phyloP scores from a whole-genome alignment of 2,888 invertebrate genomes.

The Ormyrus labotus region DNA sequence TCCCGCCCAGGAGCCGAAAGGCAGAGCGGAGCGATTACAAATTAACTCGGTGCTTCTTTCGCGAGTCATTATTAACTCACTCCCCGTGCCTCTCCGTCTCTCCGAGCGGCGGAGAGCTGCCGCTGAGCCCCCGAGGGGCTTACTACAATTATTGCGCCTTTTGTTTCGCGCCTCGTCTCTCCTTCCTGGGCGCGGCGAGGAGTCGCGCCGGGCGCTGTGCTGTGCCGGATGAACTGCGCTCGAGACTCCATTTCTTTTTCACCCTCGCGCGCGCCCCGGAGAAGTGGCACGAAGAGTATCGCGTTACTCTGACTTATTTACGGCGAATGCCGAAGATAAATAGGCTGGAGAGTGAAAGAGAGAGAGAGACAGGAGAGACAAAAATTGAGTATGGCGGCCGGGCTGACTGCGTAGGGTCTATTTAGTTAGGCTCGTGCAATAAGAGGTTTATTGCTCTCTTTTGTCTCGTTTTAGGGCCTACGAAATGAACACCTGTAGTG shows the following conservation, averaged over 20 bases:
- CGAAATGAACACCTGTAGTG: slow-evolving; percentile 37
- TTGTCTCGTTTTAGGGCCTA: slow-evolving; percentile 40
- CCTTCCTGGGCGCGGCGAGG: neutral
- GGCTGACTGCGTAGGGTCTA: slow-evolving; percentile 1
- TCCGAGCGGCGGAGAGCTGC: neutral
- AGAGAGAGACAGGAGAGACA: neutral
- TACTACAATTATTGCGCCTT: slow-evolving; percentile 59
- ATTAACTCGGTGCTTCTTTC: slow-evolving; percentile 71
- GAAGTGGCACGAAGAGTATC: slow-evolving; percentile 34
- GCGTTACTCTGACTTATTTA: slow-evolving; percentile 54
- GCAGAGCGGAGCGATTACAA: slow-evolving; percentile 69
- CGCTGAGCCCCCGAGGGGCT: slow-evolving; percentile 54
- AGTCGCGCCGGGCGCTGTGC: slow-evolving; percentile 9
- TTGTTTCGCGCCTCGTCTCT: slow-evolving; percentile 52
- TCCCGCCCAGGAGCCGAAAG: slow-evolving; percentile 48
- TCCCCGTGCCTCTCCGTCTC: neutral
- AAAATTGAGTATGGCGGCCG: neutral
- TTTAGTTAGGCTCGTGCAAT: slow-evolving; percentile 38
- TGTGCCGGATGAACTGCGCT: slow-evolving; percentile 20
- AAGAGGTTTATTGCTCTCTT: slow-evolving; percentile 53
- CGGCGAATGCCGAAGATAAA: slow-evolving; percentile 44
- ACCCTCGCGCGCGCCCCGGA: slow-evolving; percentile 29
- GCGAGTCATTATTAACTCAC: slow-evolving; percentile 68
- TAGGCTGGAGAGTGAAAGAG: slow-evolving; percentile 2
- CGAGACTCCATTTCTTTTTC: slow-evolving; percentile 55